Conservation (phyloP, 1,140 invertebrate genomes). For the Vanessa tameamea region DNA sequence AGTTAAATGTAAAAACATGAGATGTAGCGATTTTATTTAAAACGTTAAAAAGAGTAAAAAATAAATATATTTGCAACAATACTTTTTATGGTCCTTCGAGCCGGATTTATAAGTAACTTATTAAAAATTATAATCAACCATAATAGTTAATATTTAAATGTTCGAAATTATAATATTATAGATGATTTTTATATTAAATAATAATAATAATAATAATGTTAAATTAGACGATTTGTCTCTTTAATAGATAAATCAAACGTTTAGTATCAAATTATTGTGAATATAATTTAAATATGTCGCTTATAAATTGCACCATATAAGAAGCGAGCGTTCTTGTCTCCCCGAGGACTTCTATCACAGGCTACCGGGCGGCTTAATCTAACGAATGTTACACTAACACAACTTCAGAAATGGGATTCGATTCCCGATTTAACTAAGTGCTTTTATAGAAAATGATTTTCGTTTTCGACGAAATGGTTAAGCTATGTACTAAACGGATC, state of each 20-base stretch:
- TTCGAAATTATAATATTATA: no score
- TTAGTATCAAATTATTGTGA: not conserved
- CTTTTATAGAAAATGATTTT: conserved; percentile 49
- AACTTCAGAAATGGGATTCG: conserved; percentile 67
- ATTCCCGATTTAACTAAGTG: conserved; percentile 67
- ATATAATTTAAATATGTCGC: not conserved
- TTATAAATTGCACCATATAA: conserved; percentile 27
- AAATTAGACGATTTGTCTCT: no score
- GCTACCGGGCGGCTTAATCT: conserved; percentile 66
- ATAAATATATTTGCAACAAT: no score
- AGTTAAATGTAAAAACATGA: conserved; percentile 35
- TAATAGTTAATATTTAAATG: no score
- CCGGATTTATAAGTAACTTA: no score
- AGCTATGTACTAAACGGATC: conserved; percentile 22
- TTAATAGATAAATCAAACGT: not conserved
- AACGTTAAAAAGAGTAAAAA: no score
- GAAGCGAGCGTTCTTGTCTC: conserved; percentile 50
- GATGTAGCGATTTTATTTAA: conserved; percentile 31
- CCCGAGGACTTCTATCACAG: conserved; percentile 62
- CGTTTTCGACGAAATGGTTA: conserved; percentile 32
- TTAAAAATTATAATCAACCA: no score
- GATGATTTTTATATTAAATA: no score
- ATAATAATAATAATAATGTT: no score
- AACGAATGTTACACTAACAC: conserved; percentile 67
- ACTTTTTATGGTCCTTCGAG: no score